Percentiles rank a stretch among this genome's conserved stretches.
Conservation (phyloP, 2,888 invertebrate species). For the Mycalesis mineus region DNA sequence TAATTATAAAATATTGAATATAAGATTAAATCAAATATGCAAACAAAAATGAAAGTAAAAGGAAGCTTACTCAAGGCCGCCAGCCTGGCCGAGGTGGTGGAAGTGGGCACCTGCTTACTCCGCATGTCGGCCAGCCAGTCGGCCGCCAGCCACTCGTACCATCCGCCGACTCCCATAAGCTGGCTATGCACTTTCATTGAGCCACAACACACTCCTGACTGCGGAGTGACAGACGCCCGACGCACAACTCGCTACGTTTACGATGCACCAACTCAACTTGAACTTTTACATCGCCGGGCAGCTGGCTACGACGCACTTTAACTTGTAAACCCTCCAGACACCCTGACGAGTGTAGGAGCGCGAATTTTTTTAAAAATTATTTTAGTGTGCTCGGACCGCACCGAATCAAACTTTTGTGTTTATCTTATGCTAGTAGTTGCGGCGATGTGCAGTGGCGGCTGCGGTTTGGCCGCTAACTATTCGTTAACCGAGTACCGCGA, state of each 20-base stretch:
- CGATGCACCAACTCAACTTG: neutral
- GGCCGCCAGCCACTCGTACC: constrained; percentile 73
- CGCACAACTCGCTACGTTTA: neutral
- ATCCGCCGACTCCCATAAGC: constrained; percentile 75
- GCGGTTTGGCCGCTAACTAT: neutral
- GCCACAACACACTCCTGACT: constrained; percentile 49
- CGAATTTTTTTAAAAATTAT: neutral
- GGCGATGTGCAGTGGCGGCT: neutral
- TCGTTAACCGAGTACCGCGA: constrained; percentile 39
- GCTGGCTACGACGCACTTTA: neutral
- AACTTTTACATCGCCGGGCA: neutral
- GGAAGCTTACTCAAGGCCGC: constrained; percentile 76
- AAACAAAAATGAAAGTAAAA: constrained; percentile 72
- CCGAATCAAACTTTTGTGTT: neutral
- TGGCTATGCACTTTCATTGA: constrained; percentile 74
- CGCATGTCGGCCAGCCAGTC: constrained; percentile 75
- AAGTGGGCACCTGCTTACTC: constrained; percentile 76
- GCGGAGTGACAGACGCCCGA: neutral
- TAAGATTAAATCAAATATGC: constrained; percentile 45
- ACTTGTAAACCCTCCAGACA: neutral
- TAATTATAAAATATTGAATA: constrained; percentile 14
- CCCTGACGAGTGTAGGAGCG: neutral
- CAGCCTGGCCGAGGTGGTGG: constrained; percentile 75
- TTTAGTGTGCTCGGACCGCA: neutral
- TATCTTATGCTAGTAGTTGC: neutral